These are phyloP conservation scores for Drosophila santomea DNA, from an alignment of 1,140 invertebrate genomes.

Conservation along the genomic window DNA sequence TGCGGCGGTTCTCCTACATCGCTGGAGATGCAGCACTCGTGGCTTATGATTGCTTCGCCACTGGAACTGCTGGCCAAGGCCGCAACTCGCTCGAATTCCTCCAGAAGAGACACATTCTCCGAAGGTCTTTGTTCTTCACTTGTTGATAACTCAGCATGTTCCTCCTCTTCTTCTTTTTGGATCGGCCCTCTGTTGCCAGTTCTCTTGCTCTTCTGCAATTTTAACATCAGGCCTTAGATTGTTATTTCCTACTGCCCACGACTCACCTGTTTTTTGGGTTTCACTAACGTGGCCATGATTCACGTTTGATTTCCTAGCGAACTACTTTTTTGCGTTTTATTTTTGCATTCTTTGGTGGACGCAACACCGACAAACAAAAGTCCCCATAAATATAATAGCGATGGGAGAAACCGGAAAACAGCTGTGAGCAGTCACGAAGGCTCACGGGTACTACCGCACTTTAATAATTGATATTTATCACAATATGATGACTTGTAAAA, in stretches of 20 bases:
- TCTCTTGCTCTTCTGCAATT: conserved; percentile 64
- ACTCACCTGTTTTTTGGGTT: conserved; percentile 71
- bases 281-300: conserved; percentile 75
- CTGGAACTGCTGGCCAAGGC: conserved; percentile 46
- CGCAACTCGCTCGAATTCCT: conserved; percentile 64
- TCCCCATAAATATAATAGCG: conserved; percentile 48
- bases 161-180: conserved; percentile 52
- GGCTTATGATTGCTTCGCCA: conserved; percentile 55
- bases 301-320: neutral
- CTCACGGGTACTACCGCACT: no score
- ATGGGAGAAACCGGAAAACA: conserved; percentile 19
- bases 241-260: neutral
- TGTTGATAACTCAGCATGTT: conserved; percentile 69
- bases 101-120: conserved; percentile 61
- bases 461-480: no score
- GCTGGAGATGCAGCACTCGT: conserved; percentile 69
- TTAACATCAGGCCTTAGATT: neutral
- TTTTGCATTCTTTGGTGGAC: conserved; percentile 18
- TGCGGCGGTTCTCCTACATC: conserved; percentile 29
- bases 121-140: conserved; percentile 60
- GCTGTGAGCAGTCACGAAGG: conserved; percentile 14
- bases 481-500: no score
- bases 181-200: conserved; percentile 17
- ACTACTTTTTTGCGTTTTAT: conserved; percentile 22
- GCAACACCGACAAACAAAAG: conserved; percentile 43